These are phyloP conservation scores for Rhagonycha lutea DNA, from an alignment of 2,888 invertebrate species.

Conservation along the genomic window DNA sequence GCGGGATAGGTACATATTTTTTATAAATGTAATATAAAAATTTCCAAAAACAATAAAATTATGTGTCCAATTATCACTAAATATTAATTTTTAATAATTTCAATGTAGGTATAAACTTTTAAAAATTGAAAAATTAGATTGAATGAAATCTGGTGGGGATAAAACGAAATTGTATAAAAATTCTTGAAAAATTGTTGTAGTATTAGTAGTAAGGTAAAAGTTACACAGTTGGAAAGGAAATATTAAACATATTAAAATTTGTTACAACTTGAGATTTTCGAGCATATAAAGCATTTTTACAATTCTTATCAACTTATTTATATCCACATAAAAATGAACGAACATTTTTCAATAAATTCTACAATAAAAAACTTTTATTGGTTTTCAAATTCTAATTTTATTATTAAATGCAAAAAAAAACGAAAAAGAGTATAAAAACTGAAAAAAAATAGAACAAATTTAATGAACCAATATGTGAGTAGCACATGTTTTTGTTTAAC, in stretches of 20 bases:
- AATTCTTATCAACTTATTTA: background rate
- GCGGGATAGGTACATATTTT: background rate
- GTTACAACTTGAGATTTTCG: background rate
- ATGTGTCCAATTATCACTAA: no score
- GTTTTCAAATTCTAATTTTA: background rate
- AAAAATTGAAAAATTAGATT: background rate
- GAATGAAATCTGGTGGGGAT: no score
- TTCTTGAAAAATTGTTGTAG: background rate
- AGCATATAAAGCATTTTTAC: background rate
- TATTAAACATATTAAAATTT: background rate
- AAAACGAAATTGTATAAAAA: no score
- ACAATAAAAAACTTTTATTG: background rate
- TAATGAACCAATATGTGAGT: no score
- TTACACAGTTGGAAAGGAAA: background rate
- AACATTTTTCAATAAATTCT: background rate
- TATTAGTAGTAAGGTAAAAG: background rate
- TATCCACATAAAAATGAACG: background rate
- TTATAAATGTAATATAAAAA: background rate
- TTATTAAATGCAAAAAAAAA: background rate
- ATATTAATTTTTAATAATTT: no score
- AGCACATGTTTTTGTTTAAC: no score
- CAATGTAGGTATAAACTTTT: no score
- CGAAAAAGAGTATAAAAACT: no score
- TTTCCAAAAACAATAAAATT: background rate
- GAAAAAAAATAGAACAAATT: no score